These are phyloP conservation scores for Knipowitschia caucasica DNA, from an alignment of 2,797 vertebrate genomes.

Conservation along the genomic window DNA sequence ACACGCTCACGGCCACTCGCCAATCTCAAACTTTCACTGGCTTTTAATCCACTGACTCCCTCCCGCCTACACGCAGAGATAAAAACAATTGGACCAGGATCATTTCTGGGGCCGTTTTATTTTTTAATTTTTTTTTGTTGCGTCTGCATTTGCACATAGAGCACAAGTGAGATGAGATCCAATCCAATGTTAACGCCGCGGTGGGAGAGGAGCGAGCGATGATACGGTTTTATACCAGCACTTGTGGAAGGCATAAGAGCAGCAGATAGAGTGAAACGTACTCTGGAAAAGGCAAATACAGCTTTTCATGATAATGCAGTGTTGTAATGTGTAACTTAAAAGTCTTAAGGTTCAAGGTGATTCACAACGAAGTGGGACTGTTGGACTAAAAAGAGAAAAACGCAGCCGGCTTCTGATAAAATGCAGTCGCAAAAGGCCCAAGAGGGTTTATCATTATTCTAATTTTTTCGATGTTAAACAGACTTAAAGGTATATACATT, in stretches of 20 bases:
- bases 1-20: not conserved
- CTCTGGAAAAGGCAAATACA: not conserved
- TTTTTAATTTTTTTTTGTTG: too few relatives aligned
- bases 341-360: not conserved
- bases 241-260: not conserved
- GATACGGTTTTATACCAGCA: not conserved
- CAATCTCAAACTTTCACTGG: constrained; percentile 2
- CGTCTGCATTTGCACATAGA: constrained; percentile 6
- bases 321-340: not conserved
- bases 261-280: not conserved
- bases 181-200: not conserved
- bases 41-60: not conserved
- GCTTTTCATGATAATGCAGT: not conserved
- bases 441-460: too few relatives aligned
- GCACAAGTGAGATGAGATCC: constrained; percentile 4
- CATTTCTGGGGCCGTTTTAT: not conserved
- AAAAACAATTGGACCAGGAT: constrained; percentile 10
- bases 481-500: too few relatives aligned
- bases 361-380: not conserved
- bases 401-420: too few relatives aligned
- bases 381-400: too few relatives aligned
- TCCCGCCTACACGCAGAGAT: not conserved
- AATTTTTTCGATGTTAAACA: too few relatives aligned
- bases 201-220: not conserved
- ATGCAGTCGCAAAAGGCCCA: too few relatives aligned